Evolutionary conservation across 2,888 invertebrate genomes (phyloP).

Genomic region (Andrena haemorrhoa): DNA sequence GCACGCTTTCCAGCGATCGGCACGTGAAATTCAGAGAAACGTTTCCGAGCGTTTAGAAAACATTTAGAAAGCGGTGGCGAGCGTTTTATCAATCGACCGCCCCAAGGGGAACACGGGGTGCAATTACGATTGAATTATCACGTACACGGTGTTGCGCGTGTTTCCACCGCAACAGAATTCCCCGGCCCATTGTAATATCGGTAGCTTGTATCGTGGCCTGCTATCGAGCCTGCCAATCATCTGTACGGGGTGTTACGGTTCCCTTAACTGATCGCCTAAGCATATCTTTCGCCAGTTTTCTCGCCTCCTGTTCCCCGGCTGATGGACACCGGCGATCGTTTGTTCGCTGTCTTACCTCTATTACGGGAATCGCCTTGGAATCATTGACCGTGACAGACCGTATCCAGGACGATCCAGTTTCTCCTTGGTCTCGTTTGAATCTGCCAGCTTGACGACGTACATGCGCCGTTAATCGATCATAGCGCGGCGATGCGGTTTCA

Average conservation of each 20-base stretch:
- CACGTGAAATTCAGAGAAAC: not conserved
- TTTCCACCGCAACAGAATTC: conserved; percentile 13
- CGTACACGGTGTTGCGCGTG: conserved; percentile 5
- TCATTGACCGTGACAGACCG: conserved; percentile 70
- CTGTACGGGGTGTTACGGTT: conserved; percentile 32
- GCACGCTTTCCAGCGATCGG: not conserved
- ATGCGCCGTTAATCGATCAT: conserved; percentile 66
- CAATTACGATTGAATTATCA: conserved; percentile 11
- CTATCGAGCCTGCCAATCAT: conserved; percentile 25
- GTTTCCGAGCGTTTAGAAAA: not conserved
- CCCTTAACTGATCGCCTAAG: conserved; percentile 43
- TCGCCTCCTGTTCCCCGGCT: conserved; percentile 48
- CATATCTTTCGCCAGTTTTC: conserved; percentile 43
- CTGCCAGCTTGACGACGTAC: conserved; percentile 55
- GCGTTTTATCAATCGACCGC: not conserved
- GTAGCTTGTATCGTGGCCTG: conserved; percentile 18
- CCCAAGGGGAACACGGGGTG: not conserved
- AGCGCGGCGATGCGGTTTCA: conserved; percentile 35
- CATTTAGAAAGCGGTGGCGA: not conserved
- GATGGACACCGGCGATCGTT: conserved; percentile 61
- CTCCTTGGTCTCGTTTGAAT: conserved; percentile 64
- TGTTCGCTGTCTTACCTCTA: conserved; percentile 61
- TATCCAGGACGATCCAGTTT: conserved; percentile 69
- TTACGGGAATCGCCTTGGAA: conserved; percentile 67
- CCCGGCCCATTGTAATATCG: conserved; percentile 11